Evolutionary conservation across 2,888 invertebrate species (phyloP).

Genomic region (Meliscaeva auricollis): DNA sequence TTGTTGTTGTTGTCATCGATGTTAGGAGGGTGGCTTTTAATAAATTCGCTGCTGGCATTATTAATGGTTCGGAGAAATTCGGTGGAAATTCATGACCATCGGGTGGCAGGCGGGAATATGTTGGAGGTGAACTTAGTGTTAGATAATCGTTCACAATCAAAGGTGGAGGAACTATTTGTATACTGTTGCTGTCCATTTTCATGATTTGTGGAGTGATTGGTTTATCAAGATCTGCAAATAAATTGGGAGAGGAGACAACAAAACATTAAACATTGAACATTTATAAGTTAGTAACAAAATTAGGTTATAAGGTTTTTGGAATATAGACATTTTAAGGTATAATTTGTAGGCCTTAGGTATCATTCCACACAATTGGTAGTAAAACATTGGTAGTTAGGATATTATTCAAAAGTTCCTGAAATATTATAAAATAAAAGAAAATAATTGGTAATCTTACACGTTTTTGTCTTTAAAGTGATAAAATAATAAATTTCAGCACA

Average conservation of each 20-base stretch:
- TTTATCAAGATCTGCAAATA: slow-evolving; percentile 72
- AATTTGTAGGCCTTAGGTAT: not conserved
- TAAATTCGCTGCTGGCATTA: slow-evolving; percentile 80
- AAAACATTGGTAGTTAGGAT: too few species aligned
- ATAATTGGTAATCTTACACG: too few species aligned
- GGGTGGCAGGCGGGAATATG: slow-evolving; percentile 84
- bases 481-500: too few species aligned
- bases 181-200: slow-evolving; percentile 78
- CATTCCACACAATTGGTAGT: slow-evolving; percentile 2
- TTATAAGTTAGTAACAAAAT: slow-evolving; percentile 52
- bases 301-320: slow-evolving; percentile 28
- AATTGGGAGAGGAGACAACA: not conserved
- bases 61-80: slow-evolving; percentile 83
- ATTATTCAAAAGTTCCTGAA: too few species aligned
- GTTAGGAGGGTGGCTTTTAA: slow-evolving; percentile 78
- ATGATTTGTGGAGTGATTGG: slow-evolving; percentile 76
- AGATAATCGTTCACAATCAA: slow-evolving; percentile 83
- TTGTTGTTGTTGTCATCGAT: slow-evolving; percentile 78
- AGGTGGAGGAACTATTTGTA: slow-evolving; percentile 79
- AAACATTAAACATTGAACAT: slow-evolving; percentile 37
- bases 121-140: slow-evolving; percentile 82
- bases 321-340: too few species aligned
- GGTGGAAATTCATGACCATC: slow-evolving; percentile 84
- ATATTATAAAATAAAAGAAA: too few species aligned
- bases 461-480: too few species aligned